These are phyloP conservation scores for Pangasius mekongensis DNA, from an alignment of 2,797 vertebrate species.

Conservation along the genomic window DNA sequence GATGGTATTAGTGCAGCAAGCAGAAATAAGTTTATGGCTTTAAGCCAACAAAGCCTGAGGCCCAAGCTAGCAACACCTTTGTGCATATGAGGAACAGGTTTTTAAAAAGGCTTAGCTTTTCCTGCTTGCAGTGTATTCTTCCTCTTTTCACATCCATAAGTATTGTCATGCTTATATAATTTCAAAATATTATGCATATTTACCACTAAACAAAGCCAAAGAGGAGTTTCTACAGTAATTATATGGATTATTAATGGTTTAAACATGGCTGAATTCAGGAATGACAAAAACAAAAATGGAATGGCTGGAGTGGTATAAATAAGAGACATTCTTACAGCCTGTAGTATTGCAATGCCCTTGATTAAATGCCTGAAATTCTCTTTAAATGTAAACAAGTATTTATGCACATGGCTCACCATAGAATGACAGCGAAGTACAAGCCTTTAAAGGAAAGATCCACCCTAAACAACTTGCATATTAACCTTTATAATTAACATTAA, in stretches of 20 bases:
- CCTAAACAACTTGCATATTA: not conserved
- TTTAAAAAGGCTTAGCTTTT: conserved; percentile 4
- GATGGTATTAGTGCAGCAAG: not conserved
- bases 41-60: conserved; percentile 6
- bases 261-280: conserved; percentile 16
- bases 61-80: not conserved
- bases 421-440: conserved; percentile 13
- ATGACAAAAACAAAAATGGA: not conserved
- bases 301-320: conserved; percentile 7
- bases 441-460: conserved; percentile 4
- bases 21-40: conserved; percentile 19
- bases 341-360: conserved; percentile 35
- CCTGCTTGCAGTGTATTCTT: not conserved
- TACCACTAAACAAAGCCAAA: conserved; percentile 8
- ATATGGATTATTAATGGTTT: not conserved
- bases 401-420: not conserved
- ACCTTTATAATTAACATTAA: not conserved
- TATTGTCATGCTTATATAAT: conserved; percentile 20
- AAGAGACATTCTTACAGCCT: not conserved
- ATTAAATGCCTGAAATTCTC: conserved; percentile 13
- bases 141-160: conserved; percentile 4
- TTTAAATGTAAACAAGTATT: conserved; percentile 33
- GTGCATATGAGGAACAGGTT: not conserved
- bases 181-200: conserved; percentile 3
- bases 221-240: not conserved